Base-by-base conservation (phyloP, 2,888 invertebrate species). In the Folsomia candida region DNA sequence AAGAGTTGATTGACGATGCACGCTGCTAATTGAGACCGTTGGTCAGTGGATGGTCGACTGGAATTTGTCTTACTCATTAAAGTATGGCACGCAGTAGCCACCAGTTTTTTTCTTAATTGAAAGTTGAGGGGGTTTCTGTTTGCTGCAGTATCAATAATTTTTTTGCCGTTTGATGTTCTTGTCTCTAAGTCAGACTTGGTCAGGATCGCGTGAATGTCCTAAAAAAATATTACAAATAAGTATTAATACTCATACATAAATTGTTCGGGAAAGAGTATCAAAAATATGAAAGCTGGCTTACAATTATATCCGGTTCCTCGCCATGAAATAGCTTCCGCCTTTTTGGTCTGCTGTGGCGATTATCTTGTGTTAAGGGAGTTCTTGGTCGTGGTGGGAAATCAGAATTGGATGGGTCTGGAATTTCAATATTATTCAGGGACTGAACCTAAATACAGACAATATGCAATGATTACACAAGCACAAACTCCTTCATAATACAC, bases 241-340 rank as follows among this genome's bases (percentile, higher is more conserved):
- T 47, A 47, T 47, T 11, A 47, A 14, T 29, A 2, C 24, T n/a
- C n/a, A n/a, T n/a, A n/a, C n/a, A n/a, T n/a, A n/a, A n/a, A n/a
- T n/a, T n/a, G n/a, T n/a, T n/a, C n/a, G n/a, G n/a, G n/a, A n/a
- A n/a, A n/a, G n/a, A n/a, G n/a, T n/a, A n/a, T n/a, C n/a, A n/a
- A n/a, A n/a, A n/a, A n/a, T n/a, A n/a, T 18, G 2, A 28, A 29
- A 18, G 24, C 11, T 18, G 14, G n/a, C 28, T 18, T 63, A 63
- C 63, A 27, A 63, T 20, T 29, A 63, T 63, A 6, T 63, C 63
- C 1, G 63, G 20, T 3, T 63, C 63, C n/a, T 63, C 63, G 14
- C 37, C 63, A 20, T 37, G 63, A 29, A 63, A 63, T 6, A 63
- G 37, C 22, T 63, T 63, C 22, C 63, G 4, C 11, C 37, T 2